Conservation (phyloP, 2,797 vertebrate genomes). For the Argentina silus region DNA sequence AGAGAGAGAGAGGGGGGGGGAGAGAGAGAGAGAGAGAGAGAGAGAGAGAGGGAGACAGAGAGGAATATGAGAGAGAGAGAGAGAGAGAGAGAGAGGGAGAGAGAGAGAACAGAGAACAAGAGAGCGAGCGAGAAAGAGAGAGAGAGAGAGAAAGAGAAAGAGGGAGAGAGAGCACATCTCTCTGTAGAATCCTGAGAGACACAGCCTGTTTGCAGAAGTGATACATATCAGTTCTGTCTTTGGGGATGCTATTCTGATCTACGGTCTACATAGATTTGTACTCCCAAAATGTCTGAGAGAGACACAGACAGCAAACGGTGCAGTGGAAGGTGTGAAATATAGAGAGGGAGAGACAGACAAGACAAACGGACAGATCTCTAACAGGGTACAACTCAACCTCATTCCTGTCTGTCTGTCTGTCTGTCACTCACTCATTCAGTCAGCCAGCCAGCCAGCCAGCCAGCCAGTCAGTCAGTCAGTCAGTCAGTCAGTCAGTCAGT, state of each 20-base stretch:
- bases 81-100: conserved; percentile 10
- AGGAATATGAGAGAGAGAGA: conserved; percentile 32
- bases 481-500: too few species aligned
- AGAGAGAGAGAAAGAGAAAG: conserved; percentile 32
- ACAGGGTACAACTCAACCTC: conserved; percentile 15
- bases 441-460: too few species aligned
- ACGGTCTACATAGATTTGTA: conserved; percentile 75
- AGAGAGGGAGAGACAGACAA: conserved; percentile 41
- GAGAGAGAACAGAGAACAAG: conserved; percentile 11
- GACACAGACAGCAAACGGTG: conserved; percentile 28
- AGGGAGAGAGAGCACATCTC: conserved; percentile 41
- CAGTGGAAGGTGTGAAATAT: too few species aligned
- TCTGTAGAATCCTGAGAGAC: conserved; percentile 66
- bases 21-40: too few species aligned
- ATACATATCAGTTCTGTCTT: conserved; percentile 76
- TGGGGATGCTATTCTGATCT: conserved; percentile 71
- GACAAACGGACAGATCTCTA: conserved; percentile 49
- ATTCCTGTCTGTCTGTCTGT: conserved; percentile 30
- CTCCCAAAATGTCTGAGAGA: conserved; percentile 57
- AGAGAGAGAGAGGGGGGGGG: too few species aligned
- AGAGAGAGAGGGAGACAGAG: too few species aligned
- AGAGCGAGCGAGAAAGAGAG: conserved; percentile 27
- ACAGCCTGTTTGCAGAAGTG: conserved; percentile 74
- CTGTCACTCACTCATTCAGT: background rate
- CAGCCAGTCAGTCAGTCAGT: too few species aligned